Percentiles rank a stretch among this genome's conserved stretches.
Evolutionary conservation across 2,113 vertebrate species (phyloP).

Genomic region (Dromiciops gliroides): DNA sequence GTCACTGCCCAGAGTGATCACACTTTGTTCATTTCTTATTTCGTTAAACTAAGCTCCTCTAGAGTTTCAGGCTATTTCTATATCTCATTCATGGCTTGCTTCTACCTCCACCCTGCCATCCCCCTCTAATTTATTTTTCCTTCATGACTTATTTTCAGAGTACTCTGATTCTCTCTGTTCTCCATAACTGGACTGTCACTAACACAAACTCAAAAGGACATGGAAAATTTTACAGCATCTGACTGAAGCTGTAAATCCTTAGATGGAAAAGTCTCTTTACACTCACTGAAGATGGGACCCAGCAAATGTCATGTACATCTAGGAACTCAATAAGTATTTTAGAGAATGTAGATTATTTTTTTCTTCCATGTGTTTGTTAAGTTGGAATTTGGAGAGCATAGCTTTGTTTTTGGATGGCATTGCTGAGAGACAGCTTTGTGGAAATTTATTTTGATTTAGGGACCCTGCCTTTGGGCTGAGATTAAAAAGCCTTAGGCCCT

Average conservation of each 20-base stretch:
- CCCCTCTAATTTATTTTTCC: not conserved
- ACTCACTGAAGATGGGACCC: not conserved
- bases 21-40: not conserved
- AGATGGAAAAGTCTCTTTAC: not conserved
- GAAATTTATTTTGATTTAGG: too few species aligned
- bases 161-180: constrained; percentile 20
- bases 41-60: not conserved
- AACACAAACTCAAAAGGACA: not conserved
- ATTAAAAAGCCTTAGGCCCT: too few species aligned
- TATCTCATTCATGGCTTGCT: not conserved
- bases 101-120: not conserved
- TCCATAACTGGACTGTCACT: not conserved
- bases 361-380: not conserved
- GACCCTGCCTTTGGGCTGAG: too few species aligned
- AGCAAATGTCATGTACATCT: not conserved
- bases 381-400: not conserved
- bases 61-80: constrained; percentile 19
- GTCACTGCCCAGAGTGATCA: not conserved
- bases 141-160: not conserved
- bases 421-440: not conserved
- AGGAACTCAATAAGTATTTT: not conserved
- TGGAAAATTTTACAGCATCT: not conserved
- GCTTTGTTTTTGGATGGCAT: not conserved
- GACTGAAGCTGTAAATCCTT: constrained; percentile 3
- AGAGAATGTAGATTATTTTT: not conserved